phyloP scores from a whole-genome alignment of 2,888 invertebrate genomes.

The Rhagonycha lutea region DNA sequence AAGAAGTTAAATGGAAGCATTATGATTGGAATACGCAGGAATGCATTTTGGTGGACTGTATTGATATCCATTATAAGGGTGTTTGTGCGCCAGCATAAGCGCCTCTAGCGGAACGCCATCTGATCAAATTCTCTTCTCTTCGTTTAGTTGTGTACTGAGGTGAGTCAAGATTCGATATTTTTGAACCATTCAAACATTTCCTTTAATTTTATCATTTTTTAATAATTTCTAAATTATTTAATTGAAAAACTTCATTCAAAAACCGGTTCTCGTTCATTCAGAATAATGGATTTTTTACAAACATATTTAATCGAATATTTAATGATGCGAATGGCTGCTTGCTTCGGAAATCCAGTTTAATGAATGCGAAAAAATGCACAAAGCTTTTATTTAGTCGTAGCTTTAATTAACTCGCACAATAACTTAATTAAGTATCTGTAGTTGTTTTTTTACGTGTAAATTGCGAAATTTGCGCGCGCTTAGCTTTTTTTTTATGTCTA shows the following conservation, averaged over 20 bases:
- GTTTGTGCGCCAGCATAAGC: background rate
- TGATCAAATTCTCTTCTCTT: background rate
- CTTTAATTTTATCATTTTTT: background rate
- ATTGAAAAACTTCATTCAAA: background rate
- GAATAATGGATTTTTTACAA: background rate
- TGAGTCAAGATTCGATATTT: background rate
- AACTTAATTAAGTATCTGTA: background rate
- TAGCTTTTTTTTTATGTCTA: background rate
- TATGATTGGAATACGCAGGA: background rate
- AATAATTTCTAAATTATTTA: background rate
- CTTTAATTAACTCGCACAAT: background rate
- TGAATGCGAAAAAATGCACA: background rate
- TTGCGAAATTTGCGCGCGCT: background rate
- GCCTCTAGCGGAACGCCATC: slow-evolving; percentile 1
- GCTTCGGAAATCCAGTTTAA: background rate
- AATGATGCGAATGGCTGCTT: background rate
- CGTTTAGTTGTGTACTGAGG: background rate
- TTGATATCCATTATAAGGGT: background rate
- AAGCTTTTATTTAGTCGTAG: background rate
- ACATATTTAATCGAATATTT: background rate
- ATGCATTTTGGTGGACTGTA: background rate
- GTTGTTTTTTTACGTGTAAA: background rate
- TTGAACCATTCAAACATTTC: background rate
- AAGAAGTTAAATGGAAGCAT: background rate
- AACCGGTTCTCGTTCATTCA: background rate